Evolutionary conservation across 2,797 vertebrate species (phyloP).

Genomic region (Enteromius fasciolatus): DNA sequence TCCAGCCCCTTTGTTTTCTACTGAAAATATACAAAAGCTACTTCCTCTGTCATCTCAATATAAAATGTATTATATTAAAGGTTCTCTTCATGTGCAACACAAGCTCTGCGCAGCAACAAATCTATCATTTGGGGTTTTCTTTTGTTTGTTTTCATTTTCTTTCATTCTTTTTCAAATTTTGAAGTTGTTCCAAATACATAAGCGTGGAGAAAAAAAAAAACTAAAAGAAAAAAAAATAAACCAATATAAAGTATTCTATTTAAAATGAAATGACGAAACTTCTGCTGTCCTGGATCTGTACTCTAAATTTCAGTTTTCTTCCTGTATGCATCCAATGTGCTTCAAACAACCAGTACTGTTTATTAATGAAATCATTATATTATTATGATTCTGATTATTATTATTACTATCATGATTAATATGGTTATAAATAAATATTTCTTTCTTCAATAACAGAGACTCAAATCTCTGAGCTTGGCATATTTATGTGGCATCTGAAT

Average conservation of each 20-base stretch:
- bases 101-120: constrained; percentile 72
- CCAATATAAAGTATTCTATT: constrained; percentile 63
- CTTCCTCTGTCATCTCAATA: constrained; percentile 64
- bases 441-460: constrained; percentile 84
- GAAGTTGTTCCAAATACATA: constrained; percentile 66
- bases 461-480: constrained; percentile 14
- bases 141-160: constrained; percentile 58
- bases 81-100: constrained; percentile 76
- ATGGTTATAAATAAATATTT: constrained; percentile 94
- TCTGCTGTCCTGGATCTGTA: constrained; percentile 67
- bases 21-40: constrained; percentile 81
- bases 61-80: constrained; percentile 75
- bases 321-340: constrained; percentile 88
- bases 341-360: constrained; percentile 86
- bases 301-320: constrained; percentile 75
- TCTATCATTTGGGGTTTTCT: constrained; percentile 50
- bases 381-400: constrained; percentile 82
- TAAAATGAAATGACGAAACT: constrained; percentile 65
- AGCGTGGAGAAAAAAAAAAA: constrained; percentile 52
- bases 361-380: constrained; percentile 77
- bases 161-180: constrained; percentile 59
- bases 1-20: constrained; percentile 83
- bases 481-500: not conserved
- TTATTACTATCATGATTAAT: constrained; percentile 75
- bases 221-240: constrained; percentile 50